Base-by-base conservation (phyloP, 1,140 invertebrate species). In the Meloidogyne exigua region DNA sequence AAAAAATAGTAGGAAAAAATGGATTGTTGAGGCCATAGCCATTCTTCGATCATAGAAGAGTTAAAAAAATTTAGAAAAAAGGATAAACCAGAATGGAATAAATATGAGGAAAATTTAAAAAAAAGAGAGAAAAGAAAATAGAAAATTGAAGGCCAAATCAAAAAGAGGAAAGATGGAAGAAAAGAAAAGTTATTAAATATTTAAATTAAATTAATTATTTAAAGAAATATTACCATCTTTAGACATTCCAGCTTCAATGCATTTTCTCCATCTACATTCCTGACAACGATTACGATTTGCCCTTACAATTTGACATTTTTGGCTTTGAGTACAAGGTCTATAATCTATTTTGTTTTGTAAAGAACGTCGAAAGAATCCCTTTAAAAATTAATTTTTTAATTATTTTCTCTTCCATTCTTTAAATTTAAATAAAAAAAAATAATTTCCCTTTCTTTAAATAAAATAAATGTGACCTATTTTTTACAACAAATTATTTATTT, bases 331-430 rank as follows among this genome's bases (percentile, higher is more conserved):
- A 90, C 95, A 97, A 42, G 95, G 94, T 83, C 95, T 91, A 90
- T 96, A 97, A 89, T 96, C 94, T 80, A 97, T 96, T 90, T 97
- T 96, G 90, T 97, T 95, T 90, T 97, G 95, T 88, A 97, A 96
- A 89, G 93, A 93, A 88, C 92, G 89, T 84, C 91, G 89, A 90
- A 91, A 91, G 84, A 91, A 91, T n/a, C 90, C 77, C 90, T 91
- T 90, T 81, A 10, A 82, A 84, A 49, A 72, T 57, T n/a, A 1
- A 57, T 57, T 57, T 57, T n/a, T 57, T 57, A 18, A 7, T 32
- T 32, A 57, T n/a, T 57, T n/a, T 57, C n/a, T 57, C n/a, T n/a
- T 57, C 9, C 7, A n/a, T n/a, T 57, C 9, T n/a, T 9, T 9
- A 44, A 44, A 15, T 4, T 44, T 44, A 18, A 44, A 9, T 42